Percentiles rank a stretch among this genome's conserved stretches.
phyloP scores from a whole-genome alignment of 2,113 vertebrate genomes.

The Podarcis raffonei region DNA sequence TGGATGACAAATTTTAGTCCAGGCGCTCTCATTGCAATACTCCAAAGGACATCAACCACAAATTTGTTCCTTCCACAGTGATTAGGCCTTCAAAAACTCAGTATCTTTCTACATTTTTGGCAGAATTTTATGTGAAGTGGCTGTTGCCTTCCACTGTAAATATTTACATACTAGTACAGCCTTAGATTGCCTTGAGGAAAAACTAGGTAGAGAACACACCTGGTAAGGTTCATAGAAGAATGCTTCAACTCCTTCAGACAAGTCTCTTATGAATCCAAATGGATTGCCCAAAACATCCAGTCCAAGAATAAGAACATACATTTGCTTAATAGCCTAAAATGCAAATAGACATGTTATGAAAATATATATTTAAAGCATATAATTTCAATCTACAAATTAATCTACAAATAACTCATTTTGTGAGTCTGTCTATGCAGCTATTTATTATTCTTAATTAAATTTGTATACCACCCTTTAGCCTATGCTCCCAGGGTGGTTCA shows the following conservation, averaged over 20 bases:
- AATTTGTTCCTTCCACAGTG: background rate
- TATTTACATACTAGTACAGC: background rate
- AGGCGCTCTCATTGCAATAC: no score
- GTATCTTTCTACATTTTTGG: background rate
- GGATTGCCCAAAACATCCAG: constrained; percentile 98
- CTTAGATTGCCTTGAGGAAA: background rate
- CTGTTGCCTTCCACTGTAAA: background rate
- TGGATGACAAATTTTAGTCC: no score
- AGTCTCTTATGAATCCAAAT: constrained; percentile 93
- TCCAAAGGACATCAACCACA: background rate
- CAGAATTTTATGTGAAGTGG: background rate
- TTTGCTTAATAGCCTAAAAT: constrained; percentile 94
- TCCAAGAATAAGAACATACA: constrained; percentile 96
- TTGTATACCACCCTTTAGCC: background rate
- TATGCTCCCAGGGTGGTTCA: no score
- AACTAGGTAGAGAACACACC: constrained; percentile 72
- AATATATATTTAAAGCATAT: background rate
- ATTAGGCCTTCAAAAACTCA: background rate
- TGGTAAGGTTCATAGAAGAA: constrained; percentile 99
- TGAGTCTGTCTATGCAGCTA: background rate
- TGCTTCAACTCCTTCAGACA: constrained; percentile 96
- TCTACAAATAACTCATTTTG: background rate
- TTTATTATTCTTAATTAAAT: background rate
- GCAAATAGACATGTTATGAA: constrained; percentile 21
- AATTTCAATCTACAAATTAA: background rate